Base-by-base conservation (phyloP, 1,140 invertebrate species). In the Armadillidium nasatum region DNA sequence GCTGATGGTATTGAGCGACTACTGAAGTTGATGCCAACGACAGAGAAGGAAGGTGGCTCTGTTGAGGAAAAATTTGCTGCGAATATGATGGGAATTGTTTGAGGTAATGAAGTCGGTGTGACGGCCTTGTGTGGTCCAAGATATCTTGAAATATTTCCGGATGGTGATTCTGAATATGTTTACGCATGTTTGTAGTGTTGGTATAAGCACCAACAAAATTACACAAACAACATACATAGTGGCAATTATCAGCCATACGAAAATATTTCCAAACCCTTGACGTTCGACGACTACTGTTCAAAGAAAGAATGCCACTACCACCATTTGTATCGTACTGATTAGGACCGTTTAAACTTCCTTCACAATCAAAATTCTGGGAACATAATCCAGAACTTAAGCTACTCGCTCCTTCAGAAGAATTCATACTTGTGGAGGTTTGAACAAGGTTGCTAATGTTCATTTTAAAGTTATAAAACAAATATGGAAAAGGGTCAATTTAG, bases 181-280 rank as follows among this genome's bases (percentile, higher is more conserved):
- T 81, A 45, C 80, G 60, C 80, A 81, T 81, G 73, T 81, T 81
- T 33, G 80, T 81, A 15, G 80, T 81, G 76, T 81, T 81, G 70
- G 80, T 81, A 73, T 81, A 81, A 60, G 80, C 78, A 54, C 80
- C 80, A 9, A 81, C 80, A 75, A 81, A 81, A 60, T 72, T 75
- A 68, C 80, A 81, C 60, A 81, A 44, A 43, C 76, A 76, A 45
- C 80, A 81, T 44, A 78, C 78, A 73, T 81, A 81, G 77, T 81
- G 80, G 23, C 78, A 81, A 60, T 81, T 81, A 71, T 81, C 80
- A 44, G 78, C 76, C 80, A 81, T 79, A 45, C 75, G 74, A 66
- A 81, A 81, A 71, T 81, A 81, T 11, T 76, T 74, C 80, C 80
- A 81, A 11, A 81, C 80, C 13, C 80, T 72, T 3, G 80, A 81